Base-by-base conservation (phyloP, 2,888 invertebrate species). In the Pollenia labialis region DNA sequence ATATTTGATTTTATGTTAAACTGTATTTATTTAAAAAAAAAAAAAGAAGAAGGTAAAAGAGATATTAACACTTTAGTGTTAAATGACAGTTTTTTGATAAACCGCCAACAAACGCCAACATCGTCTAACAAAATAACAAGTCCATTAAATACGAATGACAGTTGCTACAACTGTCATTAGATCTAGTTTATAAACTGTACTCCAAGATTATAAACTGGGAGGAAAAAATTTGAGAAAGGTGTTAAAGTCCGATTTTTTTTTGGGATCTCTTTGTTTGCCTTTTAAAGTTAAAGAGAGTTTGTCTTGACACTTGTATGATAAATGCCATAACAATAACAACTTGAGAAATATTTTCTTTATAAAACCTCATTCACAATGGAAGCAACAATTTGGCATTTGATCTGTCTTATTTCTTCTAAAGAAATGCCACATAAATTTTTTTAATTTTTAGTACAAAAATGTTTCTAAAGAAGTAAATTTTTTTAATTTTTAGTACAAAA, bases 41-140 rank as follows among this genome's bases (percentile, higher is more conserved):
- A 52, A 46, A 52, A 52, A 12, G 11, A 9, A 16, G 18, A 40
- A 48, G 66, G 54, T 66, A 66, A 74, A 74, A 66, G 54, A 81
- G 48, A 40, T 66, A 74, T 81, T 81, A 81, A 74, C 81, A 81
- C 81, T 50, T 48, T 10, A 48, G 72, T 74, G 81, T 56, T 81
- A 81, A 81, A 50, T 81, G 64, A 4, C 56, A 56, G 72, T 62
- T 62, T 44, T 50, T 48, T 79, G 60, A 80, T 56, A 32, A 16
- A 18, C 64, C 64, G 81, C 66, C 66, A 66, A 44, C 44, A 42
- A 42, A 50, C 7, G 60, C 14, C 52, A 58, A 32, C 46, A 62
- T 54, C 44, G 16, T 10, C 16, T 12, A 54, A 58, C 23, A 16
- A 4, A 79, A 42, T 69, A 69, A 71, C 18, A 44, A 16, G 60